Percentiles rank a stretch among this genome's conserved stretches.
phyloP scores from a whole-genome alignment of 2,797 vertebrate genomes.

The Lerista edwardsae region DNA sequence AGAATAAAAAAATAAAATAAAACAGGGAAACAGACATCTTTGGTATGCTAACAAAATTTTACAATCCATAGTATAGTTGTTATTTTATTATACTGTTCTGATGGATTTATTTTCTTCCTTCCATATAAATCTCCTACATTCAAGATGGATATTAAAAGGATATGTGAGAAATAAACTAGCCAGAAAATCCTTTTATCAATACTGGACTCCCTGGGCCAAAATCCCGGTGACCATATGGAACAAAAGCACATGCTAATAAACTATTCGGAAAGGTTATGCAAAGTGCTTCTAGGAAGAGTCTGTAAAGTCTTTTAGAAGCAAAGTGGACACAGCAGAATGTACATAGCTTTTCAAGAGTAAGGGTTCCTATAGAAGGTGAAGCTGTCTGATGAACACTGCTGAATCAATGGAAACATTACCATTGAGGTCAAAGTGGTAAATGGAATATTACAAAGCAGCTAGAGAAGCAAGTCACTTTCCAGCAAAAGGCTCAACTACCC shows the following conservation, averaged over 20 bases:
- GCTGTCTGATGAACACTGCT: background rate
- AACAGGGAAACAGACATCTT: conserved; percentile 36
- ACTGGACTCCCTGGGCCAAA: conserved; percentile 8
- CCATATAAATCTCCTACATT: background rate
- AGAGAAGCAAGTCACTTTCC: background rate
- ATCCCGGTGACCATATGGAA: conserved; percentile 6
- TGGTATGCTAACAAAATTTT: conserved; percentile 54
- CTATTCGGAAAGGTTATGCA: background rate
- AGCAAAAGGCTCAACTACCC: background rate
- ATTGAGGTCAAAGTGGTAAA: background rate
- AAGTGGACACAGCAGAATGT: background rate
- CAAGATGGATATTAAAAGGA: conserved; percentile 36
- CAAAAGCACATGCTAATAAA: background rate
- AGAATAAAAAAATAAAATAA: conserved; percentile 43
- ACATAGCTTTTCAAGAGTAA: background rate
- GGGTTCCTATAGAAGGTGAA: background rate
- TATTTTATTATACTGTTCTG: conserved; percentile 43
- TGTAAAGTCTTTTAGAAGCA: background rate
- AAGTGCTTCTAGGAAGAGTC: background rate
- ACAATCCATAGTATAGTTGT: conserved; percentile 44
- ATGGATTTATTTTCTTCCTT: conserved; percentile 54
- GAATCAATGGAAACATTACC: background rate
- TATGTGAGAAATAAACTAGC: conserved; percentile 45
- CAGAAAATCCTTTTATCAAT: conserved; percentile 32
- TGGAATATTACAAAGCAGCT: background rate